A percentile compares a stretch with the other conserved stretches of the same genome.
Evolutionary conservation across 2,113 vertebrate species (phyloP).

Genomic region (Nyctibius bracteatus): DNA sequence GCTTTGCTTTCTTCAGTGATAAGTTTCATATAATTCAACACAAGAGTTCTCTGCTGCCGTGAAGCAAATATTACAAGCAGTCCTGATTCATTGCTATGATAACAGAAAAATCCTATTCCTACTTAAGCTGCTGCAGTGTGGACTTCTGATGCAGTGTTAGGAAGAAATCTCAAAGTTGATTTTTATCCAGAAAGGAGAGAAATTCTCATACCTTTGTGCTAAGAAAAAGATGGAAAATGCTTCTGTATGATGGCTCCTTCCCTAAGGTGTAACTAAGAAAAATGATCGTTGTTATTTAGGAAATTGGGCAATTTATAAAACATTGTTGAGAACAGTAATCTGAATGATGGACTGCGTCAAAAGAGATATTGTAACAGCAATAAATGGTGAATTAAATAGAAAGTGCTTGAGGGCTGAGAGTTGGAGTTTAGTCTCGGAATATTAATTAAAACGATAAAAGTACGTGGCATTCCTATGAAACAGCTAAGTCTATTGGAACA

Average conservation of each 20-base stretch:
- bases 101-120: background rate
- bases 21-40: background rate
- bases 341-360: background rate
- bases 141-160: background rate
- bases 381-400: constrained; percentile 10
- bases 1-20: background rate
- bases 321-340: background rate
- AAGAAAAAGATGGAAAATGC: background rate
- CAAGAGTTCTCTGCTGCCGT: background rate
- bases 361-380: background rate
- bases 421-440: background rate
- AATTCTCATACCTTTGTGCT: background rate
- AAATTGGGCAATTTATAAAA: background rate
- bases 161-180: background rate
- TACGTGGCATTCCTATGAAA: constrained; percentile 21
- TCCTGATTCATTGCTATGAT: background rate
- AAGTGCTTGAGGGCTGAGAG: constrained; percentile 15
- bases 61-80: background rate
- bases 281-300: background rate
- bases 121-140: background rate
- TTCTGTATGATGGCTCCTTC: background rate
- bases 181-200: background rate
- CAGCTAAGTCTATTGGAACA: background rate
- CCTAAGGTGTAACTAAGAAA: background rate
- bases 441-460: constrained; percentile 15